Percentiles rank a stretch among this genome's conserved stretches.
phyloP scores from a whole-genome alignment of 1,140 invertebrate genomes.

The Cyclargus thomasi region DNA sequence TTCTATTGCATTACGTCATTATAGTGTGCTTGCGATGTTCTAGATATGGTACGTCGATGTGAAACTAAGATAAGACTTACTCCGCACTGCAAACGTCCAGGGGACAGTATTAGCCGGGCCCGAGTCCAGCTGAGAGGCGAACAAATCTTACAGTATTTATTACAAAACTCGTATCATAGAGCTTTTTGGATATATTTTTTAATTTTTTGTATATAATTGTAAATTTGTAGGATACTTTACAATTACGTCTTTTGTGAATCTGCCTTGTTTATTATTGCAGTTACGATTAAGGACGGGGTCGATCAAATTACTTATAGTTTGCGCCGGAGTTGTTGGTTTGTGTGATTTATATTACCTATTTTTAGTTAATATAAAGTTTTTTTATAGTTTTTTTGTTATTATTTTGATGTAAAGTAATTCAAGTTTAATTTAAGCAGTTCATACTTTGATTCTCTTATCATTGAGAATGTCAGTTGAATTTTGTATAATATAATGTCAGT shows the following conservation, averaged over 20 bases:
- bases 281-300: constrained; percentile 24
- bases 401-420: constrained; percentile 6
- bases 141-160: constrained; percentile 61
- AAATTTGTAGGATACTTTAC: constrained; percentile 60
- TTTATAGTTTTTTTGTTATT: constrained; percentile 12
- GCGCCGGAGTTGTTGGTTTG: constrained; percentile 12
- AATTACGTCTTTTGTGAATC: constrained; percentile 49
- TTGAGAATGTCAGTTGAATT: constrained; percentile 8
- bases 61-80: not conserved
- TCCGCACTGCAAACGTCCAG: not conserved
- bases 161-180: constrained; percentile 51
- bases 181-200: constrained; percentile 64
- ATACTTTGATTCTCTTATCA: not conserved
- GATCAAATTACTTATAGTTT: constrained; percentile 24
- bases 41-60: not conserved
- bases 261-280: constrained; percentile 49
- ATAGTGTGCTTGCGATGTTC: not conserved
- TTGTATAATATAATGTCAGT: constrained; percentile 15
- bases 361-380: constrained; percentile 11
- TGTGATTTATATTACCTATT: constrained; percentile 11
- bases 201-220: constrained; percentile 69
- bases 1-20: not conserved
- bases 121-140: constrained; percentile 28
- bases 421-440: constrained; percentile 1
- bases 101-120: constrained; percentile 23